Base-by-base conservation (phyloP, 2,888 invertebrate genomes). In the Pantelozetes paolii region DNA sequence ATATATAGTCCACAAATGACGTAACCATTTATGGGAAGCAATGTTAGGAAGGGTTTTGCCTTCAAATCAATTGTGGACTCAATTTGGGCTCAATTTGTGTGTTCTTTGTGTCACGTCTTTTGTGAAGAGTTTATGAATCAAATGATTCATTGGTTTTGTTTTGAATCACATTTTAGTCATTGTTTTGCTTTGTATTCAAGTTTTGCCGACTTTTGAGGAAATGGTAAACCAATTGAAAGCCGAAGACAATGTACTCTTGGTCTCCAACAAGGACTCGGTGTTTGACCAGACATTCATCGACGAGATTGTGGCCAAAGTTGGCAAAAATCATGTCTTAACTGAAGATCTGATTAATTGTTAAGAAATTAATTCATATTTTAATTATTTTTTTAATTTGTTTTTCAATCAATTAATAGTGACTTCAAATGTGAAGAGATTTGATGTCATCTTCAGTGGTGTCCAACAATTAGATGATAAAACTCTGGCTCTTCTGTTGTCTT, bases 391-490 rank as follows among this genome's bases (percentile, higher is more conserved):
- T 2, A 67, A 2, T 67, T 36, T 36, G 20, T 18, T 36, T 32
- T n/a, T 36, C 9, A 2, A 28, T 28, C 9, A 50, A 54, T 59
- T 32, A n/a, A 59, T 67, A 67, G 67, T 67, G 42, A 30, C 67
- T 15, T 40, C 42, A 13, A 40, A 40, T 40, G 42, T 20, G 1
- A 40, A 3, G 20, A 23, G 23, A 67, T 40, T 20, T 13, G 40
- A 67, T 32, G 15, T 23, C 9, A 67, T 67, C 18, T 1, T 67
- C n/a, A 67, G 67, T 67, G 11, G 15, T 67, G 42, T 67, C 67
- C 67, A 67, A 67, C 40, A 67, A 40, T 11, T 67, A 9, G 67
- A 67, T 20, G 67, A 67, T 2, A 36, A 67, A 67, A 30, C 13
- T 20, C 36, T 23, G 2, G 1, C 5, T 23, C 40, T 36, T 28